Conservation (phyloP, 2,113 vertebrate genomes). For the Gymnobelideus leadbeateri region DNA sequence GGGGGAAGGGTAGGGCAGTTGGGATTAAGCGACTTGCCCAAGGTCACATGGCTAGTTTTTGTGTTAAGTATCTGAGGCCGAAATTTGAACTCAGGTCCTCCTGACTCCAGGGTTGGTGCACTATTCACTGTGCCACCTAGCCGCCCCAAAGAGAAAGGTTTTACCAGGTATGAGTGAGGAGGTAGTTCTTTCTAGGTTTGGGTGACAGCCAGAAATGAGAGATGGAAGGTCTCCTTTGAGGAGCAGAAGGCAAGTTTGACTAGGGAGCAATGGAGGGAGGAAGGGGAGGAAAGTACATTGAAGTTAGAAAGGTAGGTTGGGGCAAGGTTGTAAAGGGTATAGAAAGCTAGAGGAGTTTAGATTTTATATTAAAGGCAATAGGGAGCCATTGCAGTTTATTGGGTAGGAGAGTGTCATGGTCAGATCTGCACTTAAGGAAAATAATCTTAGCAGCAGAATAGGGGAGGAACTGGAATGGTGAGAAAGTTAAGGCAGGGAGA, state of each 20-base stretch:
- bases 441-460: neutral
- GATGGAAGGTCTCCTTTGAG: neutral
- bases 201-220: neutral
- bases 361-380: neutral
- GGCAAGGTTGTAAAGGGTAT: neutral
- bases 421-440: neutral
- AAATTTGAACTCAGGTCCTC: too few species aligned
- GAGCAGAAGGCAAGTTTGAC: neutral
- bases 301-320: too few species aligned
- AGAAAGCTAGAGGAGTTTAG: neutral
- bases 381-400: neutral
- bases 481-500: neutral
- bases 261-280: neutral
- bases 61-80: too few species aligned
- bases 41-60: too few species aligned
- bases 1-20: too few species aligned
- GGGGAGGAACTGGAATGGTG: neutral
- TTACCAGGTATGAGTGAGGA: too few species aligned
- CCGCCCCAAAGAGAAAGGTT: too few species aligned
- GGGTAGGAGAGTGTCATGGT: neutral
- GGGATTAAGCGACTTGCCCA: too few species aligned
- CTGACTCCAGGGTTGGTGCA: too few species aligned
- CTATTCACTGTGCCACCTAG: too few species aligned
- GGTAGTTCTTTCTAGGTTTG: too few species aligned
- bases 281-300: too few species aligned